Evolutionary conservation across 2,797 vertebrate genomes (phyloP), one percentile per base, ranked within the genome.

Genomic region (Rallus crepitans): DNA sequence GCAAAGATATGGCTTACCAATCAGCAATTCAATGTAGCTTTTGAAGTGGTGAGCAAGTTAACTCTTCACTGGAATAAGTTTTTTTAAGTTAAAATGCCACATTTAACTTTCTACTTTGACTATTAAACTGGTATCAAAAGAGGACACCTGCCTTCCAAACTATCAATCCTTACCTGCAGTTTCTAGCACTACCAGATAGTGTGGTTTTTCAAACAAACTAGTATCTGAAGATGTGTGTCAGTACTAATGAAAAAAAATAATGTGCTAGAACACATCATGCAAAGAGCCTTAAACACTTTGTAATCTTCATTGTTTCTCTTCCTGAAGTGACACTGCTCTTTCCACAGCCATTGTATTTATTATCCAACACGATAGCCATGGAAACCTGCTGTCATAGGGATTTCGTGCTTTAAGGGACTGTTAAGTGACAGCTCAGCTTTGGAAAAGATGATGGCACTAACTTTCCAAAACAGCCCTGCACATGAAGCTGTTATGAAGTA

Each of bases 401-500:
- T 45, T 89, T 65, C 64, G 15, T 60, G 48, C 48, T 66, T 48
- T 53, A 27, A 45, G 40, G 42, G 20, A n/a, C 21, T 11, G 24
- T 0, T 30, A 50, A 42, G 45, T 71, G 55, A 30, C 25, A 72
- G 4, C 21, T 83, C 45, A 27, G 11, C 3, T 2, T 19, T 27
- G n/a, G 86, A 81, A 45, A 75, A 94, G 42, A 61, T 55, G 40
- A 39, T 70, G 57, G 7, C 33, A 21, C 39, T 85, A 23, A 50
- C 82, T 81, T 90, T 12, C 7, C 47, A 45, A 48, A 85, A 6
- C 15, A n/a, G 40, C 37, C 16, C 23, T 23, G 48, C 45, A 5
- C 7, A 1, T 35, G 35, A 33, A 75, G 23, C 63, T 0, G 0
- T 39, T 70, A 19, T 56, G n/a, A 63, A 79, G 30, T 55, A 4